Base-by-base conservation (phyloP, 2,888 invertebrate species). In the Pristionchus mayeri region DNA sequence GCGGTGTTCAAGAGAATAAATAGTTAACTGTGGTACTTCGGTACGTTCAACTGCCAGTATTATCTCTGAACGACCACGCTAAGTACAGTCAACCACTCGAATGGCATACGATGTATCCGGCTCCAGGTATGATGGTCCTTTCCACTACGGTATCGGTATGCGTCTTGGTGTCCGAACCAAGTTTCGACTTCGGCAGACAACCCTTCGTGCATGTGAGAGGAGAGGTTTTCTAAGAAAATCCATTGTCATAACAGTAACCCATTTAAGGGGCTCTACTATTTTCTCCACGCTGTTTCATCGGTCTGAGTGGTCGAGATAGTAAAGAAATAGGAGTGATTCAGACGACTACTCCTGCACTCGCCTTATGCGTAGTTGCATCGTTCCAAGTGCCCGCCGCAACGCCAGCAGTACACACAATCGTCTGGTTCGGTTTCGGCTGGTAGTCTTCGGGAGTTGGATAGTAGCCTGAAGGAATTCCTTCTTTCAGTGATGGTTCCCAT, bases 401-500 rank as follows among this genome's bases (percentile, higher is more conserved):
- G 27, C 82, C 67, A 18, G n/a, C 24, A 27, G n/a, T n/a, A 27
- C 82, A 82, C 30, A 48, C 37, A 30, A 82, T 27, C n/a, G 37
- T 16, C 30, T 82, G 82, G 27, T 82, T 82, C 48, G 63, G 67
- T n/a, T 67, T 82, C 30, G n/a, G 18, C 40, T 82, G 82, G 27
- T 82, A 67, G 6, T 67, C 50, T 9, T n/a, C 44, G 11, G 16
- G 4, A 16, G 21, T 44, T 3, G 82, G 82, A 34, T 67, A 67
- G 60, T 67, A 82, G 2, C 82, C 82, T 82, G 63, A 16, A 82
- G 16, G 44, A 44, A 34, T 0, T 9, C n/a, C 57, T 21, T 13
- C 13, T 40, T 16, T 50, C n/a, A 11, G 7, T 54, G n/a, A n/a
- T 24, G 9, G 9, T 24, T n/a, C 7, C 18, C 7, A 78, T 52